These are phyloP conservation scores for Myocastor coypus DNA, from an alignment of 2,113 vertebrate genomes.

Conservation along the genomic window DNA sequence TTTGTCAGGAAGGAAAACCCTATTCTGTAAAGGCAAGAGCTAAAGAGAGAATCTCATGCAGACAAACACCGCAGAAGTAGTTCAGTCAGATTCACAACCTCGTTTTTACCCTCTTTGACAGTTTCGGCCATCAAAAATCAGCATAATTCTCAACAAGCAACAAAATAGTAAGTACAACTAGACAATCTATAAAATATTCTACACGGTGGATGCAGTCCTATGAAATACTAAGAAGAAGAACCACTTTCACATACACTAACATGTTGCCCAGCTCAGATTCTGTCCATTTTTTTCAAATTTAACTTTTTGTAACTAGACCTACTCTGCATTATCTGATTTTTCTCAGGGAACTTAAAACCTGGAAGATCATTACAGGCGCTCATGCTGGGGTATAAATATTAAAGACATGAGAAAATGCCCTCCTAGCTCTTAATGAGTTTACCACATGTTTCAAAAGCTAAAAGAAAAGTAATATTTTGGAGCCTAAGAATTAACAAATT, in stretches of 20 bases:
- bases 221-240: conserved; percentile 30
- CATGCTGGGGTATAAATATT: not conserved
- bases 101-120: not conserved
- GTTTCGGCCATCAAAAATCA: not conserved
- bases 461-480: conserved; percentile 54
- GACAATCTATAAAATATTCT: not conserved
- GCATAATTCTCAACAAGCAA: not conserved
- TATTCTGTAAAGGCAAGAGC: not conserved
- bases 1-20: conserved; percentile 16
- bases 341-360: not conserved
- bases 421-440: not conserved
- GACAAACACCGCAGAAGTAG: not conserved
- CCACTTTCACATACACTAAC: not conserved
- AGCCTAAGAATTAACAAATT: not conserved
- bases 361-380: not conserved
- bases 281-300: conserved; percentile 56
- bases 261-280: not conserved
- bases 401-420: not conserved
- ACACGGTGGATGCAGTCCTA: not conserved
- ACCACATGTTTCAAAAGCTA: conserved; percentile 45
- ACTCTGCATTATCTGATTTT: conserved; percentile 51
- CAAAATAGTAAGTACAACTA: not conserved
- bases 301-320: not conserved
- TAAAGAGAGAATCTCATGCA: not conserved
- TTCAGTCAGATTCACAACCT: not conserved